Conservation (phyloP, 2,797 vertebrate genomes). For the Vespertilio murinus region DNA sequence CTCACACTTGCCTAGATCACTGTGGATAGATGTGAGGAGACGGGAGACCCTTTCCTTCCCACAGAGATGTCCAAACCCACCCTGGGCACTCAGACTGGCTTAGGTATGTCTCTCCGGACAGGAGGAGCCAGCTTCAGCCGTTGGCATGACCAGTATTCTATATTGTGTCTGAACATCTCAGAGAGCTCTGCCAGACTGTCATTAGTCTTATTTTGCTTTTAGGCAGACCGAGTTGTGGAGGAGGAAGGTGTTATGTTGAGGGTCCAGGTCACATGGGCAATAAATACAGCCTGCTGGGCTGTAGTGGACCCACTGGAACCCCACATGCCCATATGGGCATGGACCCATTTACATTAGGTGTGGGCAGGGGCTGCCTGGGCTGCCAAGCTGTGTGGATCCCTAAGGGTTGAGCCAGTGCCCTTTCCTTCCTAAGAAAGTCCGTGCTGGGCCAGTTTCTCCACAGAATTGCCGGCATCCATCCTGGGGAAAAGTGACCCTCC, state of each 20-base stretch:
- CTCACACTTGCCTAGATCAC: neutral
- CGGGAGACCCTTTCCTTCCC: neutral
- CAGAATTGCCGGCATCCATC: accelerated
- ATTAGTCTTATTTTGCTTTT: neutral
- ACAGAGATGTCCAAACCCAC: neutral
- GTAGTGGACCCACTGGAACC: neutral
- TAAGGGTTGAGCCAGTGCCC: neutral
- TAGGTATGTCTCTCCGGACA: neutral
- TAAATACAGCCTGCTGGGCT: neutral
- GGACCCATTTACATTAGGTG: neutral
- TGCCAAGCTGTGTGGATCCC: neutral
- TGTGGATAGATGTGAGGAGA: neutral
- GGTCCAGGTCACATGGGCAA: neutral
- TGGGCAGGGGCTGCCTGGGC: neutral
- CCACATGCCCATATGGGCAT: neutral
- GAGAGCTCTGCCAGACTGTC: neutral
- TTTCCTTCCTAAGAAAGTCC: neutral
- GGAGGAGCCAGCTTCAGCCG: neutral
- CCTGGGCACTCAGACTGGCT: neutral
- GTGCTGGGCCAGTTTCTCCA: neutral
- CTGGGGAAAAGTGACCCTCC: neutral
- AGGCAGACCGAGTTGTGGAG: neutral
- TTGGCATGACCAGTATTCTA: neutral
- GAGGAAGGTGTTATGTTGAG: neutral
- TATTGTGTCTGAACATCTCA: neutral